Evolutionary conservation across 2,113 vertebrate species (phyloP).

Genomic region (Odontesthes bonariensis): DNA sequence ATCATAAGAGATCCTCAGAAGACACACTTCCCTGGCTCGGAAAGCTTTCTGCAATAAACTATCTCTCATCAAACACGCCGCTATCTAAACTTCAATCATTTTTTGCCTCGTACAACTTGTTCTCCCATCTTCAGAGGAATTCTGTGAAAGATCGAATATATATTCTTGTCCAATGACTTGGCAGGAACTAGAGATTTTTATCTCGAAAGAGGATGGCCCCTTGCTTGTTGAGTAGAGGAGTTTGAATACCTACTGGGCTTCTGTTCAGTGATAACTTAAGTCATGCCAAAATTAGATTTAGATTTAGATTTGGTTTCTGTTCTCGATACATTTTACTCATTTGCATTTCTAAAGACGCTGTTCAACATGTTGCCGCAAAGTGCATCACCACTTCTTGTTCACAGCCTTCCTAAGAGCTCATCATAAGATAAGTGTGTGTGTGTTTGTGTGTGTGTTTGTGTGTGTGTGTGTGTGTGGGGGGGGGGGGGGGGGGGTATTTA

Average conservation of each 20-base stretch:
- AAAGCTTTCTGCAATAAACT: background rate
- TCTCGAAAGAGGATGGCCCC: background rate
- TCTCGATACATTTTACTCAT: background rate
- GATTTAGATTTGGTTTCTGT: background rate
- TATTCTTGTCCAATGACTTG: background rate
- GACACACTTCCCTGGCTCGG: background rate
- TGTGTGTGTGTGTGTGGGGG: no score
- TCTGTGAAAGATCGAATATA: background rate
- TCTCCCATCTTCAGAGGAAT: background rate
- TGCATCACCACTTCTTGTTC: background rate
- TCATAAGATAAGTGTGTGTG: background rate
- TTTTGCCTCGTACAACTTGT: background rate
- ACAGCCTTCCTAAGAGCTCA: background rate
- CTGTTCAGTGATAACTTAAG: background rate
- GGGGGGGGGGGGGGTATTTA: no score
- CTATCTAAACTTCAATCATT: background rate
- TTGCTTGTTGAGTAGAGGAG: no score
- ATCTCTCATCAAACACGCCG: background rate
- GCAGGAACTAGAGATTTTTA: background rate
- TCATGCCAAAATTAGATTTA: background rate
- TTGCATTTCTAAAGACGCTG: background rate
- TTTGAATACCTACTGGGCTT: no score
- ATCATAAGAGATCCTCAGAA: constrained; percentile 10
- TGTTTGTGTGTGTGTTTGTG: no score
- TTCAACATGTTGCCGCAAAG: background rate